Conservation (phyloP, 2,888 invertebrate species). For the Xanthia icteritia region DNA sequence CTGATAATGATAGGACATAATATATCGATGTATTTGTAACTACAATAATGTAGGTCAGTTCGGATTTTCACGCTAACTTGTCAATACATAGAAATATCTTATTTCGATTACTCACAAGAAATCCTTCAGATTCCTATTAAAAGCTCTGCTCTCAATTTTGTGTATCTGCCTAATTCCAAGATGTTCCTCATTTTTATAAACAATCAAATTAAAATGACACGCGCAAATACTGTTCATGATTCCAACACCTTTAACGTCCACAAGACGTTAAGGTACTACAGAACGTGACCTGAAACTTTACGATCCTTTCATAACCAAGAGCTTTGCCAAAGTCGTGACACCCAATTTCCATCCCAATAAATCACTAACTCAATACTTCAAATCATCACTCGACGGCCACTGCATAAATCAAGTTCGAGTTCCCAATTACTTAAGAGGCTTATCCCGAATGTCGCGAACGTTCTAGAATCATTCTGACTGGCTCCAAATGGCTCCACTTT, state of each 20-base stretch:
- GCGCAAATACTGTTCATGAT: conserved; percentile 20
- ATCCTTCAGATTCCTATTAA: background rate
- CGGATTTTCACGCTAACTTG: background rate
- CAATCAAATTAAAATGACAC: background rate
- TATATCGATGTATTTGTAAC: background rate
- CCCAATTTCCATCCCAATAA: conserved; percentile 58
- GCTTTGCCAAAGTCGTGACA: conserved; percentile 41
- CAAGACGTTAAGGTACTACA: conserved; percentile 25
- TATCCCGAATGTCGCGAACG: conserved; percentile 78
- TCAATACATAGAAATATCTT: background rate
- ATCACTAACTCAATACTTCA: conserved; percentile 67
- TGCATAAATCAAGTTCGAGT: conserved; percentile 78
- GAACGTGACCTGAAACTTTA: conserved; percentile 56
- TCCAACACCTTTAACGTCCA: conserved; percentile 15
- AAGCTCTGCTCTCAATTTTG: background rate
- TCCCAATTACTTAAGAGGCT: conserved; percentile 83
- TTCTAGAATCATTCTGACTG: conserved; percentile 79
- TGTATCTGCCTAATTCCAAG: background rate
- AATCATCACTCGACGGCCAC: conserved; percentile 67
- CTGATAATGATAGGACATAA: too few relatives aligned
- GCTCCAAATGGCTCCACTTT: conserved; percentile 84
- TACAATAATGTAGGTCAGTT: background rate
- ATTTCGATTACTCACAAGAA: background rate
- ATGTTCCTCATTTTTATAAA: background rate
- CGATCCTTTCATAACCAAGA: conserved; percentile 27